These are phyloP conservation scores for Drosophila leonis DNA, from an alignment of 2,888 invertebrate genomes.

Conservation along the genomic window DNA sequence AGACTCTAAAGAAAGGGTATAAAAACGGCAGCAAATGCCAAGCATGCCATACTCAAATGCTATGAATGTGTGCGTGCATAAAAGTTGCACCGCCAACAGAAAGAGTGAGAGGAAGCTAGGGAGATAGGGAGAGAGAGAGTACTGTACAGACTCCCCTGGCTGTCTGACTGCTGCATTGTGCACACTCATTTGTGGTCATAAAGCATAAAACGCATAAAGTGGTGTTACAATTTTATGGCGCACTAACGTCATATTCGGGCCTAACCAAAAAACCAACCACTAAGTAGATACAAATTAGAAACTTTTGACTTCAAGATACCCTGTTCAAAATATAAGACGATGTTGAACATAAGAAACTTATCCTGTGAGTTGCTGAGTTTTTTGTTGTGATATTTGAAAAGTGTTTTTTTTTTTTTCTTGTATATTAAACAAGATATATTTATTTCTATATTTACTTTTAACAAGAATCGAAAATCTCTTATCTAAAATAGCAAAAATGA, in stretches of 20 bases:
- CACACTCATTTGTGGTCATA: slow-evolving; percentile 78
- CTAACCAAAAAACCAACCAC: slow-evolving; percentile 39
- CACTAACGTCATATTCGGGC: slow-evolving; percentile 59
- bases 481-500: too few species aligned
- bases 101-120: slow-evolving; percentile 1
- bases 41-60: slow-evolving; percentile 64
- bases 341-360: neutral
- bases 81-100: slow-evolving; percentile 57
- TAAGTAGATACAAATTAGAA: neutral
- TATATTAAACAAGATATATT: too few species aligned
- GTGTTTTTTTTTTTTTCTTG: too few species aligned
- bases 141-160: slow-evolving; percentile 28
- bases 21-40: slow-evolving; percentile 49
- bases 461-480: too few species aligned
- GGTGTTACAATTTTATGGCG: slow-evolving; percentile 80
- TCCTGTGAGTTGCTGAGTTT: neutral
- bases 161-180: slow-evolving; percentile 58
- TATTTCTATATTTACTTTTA: too few species aligned
- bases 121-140: neutral
- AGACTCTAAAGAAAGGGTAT: neutral
- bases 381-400: neutral
- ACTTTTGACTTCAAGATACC: slow-evolving; percentile 13
- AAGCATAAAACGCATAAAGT: slow-evolving; percentile 82
- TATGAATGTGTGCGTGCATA: slow-evolving; percentile 45
- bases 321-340: neutral